phyloP scores from a whole-genome alignment of 2,797 vertebrate genomes.

The Myotis daubentonii region DNA sequence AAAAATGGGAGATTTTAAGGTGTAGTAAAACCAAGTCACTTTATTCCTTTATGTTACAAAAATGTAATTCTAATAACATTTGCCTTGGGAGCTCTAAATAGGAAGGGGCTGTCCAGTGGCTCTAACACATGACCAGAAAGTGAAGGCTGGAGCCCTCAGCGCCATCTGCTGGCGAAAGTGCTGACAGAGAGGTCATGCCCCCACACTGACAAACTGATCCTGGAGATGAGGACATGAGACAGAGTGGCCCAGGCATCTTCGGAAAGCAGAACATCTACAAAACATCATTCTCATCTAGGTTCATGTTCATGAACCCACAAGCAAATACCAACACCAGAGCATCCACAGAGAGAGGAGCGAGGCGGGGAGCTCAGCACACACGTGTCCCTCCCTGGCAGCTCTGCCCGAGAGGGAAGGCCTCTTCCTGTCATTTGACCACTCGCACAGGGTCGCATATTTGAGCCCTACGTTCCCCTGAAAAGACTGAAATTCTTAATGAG shows the following conservation, averaged over 20 bases:
- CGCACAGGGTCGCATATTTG: background rate
- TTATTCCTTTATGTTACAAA: background rate
- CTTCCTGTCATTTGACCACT: constrained; percentile 53
- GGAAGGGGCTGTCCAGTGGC: background rate
- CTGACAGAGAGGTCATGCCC: rapidly evolving
- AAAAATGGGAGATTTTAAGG: background rate
- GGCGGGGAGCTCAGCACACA: background rate
- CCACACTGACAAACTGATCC: background rate
- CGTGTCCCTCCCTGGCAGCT: background rate
- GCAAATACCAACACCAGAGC: background rate
- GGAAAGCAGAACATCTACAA: background rate
- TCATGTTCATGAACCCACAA: background rate
- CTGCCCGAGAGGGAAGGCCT: constrained; percentile 33
- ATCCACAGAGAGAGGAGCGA: background rate
- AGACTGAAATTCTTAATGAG: background rate
- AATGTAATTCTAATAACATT: background rate
- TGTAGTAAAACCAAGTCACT: background rate
- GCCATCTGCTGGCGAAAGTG: rapidly evolving
- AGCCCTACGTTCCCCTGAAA: constrained; percentile 24
- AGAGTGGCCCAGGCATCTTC: rapidly evolving
- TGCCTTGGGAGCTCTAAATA: background rate
- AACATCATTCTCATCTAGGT: background rate
- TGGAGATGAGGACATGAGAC: background rate
- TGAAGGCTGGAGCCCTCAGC: too few species aligned
- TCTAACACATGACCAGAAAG: background rate